Base-by-base conservation (phyloP, 2,797 vertebrate genomes). In the Crenichthys baileyi region DNA sequence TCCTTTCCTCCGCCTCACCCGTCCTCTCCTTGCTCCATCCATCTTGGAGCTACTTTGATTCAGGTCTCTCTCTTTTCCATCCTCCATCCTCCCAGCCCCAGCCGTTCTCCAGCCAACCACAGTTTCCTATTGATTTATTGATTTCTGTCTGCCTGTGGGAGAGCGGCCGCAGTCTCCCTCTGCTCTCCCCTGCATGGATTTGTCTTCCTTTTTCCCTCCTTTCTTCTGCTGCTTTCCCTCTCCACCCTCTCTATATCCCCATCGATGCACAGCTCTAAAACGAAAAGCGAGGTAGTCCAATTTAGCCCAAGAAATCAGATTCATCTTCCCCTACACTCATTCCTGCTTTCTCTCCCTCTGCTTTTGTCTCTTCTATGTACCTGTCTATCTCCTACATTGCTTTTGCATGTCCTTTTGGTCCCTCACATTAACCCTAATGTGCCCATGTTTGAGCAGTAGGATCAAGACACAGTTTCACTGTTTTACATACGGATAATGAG, bases 111-210 rank as follows among this genome's bases (percentile, higher is more conserved):
- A 98, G 96, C 96, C 97, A 97, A 97, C 96, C 96, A 97, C 97
- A 96, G 96, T 96, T 97, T 96, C 96, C 95, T 95, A 98, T 97
- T 97, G 97, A 99, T 98, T 98, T 98, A 99, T 97, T 97, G 97
- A 98, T 97, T 95, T 91, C 94, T 95, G 97, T 97, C 97, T 98
- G 97, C 96, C 96, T 95, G 95, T 96, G 96, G 96, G 97, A 97
- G 96, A 96, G 96, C 95, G 93, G 89, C 95, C 96, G 95, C 96
- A 96, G 96, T 96, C 95, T 96, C 95, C 95, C 95, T 96, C 96
- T 96, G 95, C 96, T 96, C 93, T 91, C 95, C 94, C 90, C 95
- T 92, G 93, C 96, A 97, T 97, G 95, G 96, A 97, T 97, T 97
- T 97, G 96, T 96, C 94, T 96, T 95, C 92, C 79, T 91, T 93